Evolutionary conservation across 2,113 vertebrate genomes (phyloP).

Genomic region (Cettia cetti): DNA sequence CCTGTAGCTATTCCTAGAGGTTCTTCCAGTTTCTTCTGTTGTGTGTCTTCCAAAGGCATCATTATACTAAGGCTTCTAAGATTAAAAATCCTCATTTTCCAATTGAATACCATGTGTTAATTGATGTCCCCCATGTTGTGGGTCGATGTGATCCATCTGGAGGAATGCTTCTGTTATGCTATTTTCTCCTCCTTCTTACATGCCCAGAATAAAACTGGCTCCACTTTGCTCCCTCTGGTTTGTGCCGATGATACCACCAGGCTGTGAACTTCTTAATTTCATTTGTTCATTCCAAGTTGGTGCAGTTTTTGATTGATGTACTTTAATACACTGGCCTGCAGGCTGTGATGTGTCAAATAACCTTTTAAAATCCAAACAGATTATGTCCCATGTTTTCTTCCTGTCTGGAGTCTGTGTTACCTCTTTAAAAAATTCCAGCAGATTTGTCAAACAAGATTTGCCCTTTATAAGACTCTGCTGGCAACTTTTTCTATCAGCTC

Average conservation of each 20-base stretch:
- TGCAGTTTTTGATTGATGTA: not conserved
- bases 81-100: not conserved
- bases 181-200: not conserved
- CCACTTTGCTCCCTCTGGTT: not conserved
- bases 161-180: not conserved
- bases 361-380: conserved; percentile 29
- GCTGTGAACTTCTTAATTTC: not conserved
- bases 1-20: not conserved
- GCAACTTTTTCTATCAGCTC: conserved; percentile 56
- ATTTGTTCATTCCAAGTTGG: not conserved
- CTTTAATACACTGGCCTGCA: not conserved
- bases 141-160: not conserved
- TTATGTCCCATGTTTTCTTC: conserved; percentile 45
- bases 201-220: not conserved
- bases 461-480: conserved; percentile 20
- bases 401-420: conserved; percentile 44
- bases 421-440: conserved; percentile 41
- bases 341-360: conserved; percentile 54
- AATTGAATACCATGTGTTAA: not conserved
- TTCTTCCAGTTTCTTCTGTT: not conserved
- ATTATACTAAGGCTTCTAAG: not conserved
- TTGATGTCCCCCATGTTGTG: not conserved
- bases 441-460: conserved; percentile 46
- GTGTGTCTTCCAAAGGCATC: not conserved
- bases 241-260: not conserved